Percentiles rank a stretch among this genome's conserved stretches.
Conservation (phyloP, 2,888 invertebrate genomes). For the Agriopis marginaria region DNA sequence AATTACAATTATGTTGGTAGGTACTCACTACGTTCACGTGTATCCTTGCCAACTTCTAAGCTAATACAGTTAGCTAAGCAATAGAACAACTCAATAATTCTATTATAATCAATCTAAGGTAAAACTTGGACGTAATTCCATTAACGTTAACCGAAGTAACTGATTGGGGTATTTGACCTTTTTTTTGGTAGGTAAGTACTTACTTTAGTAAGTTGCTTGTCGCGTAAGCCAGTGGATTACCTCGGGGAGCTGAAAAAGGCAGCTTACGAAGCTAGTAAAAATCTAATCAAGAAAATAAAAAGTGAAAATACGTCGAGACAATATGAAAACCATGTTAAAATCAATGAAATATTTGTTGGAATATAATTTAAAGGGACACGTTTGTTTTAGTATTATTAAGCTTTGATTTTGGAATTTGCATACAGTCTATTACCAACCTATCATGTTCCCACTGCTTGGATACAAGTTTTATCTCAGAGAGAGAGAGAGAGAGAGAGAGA, state of each 20-base stretch:
- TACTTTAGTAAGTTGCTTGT: conserved; percentile 49
- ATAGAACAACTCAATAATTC: conserved; percentile 39
- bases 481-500: too few relatives aligned
- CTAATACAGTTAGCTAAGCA: conserved; percentile 31
- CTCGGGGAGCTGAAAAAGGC: conserved; percentile 44
- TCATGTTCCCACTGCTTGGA: too few relatives aligned
- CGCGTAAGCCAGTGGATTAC: conserved; percentile 49
- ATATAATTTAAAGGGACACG: neutral
- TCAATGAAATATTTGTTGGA: too few relatives aligned
- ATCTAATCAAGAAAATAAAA: conserved; percentile 51
- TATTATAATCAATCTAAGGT: conserved; percentile 43
- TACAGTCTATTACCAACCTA: too few relatives aligned
- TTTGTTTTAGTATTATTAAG: neutral
- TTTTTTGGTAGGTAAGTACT: conserved; percentile 19
- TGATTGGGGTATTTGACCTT: conserved; percentile 53
- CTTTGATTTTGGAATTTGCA: neutral
- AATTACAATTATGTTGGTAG: neutral
- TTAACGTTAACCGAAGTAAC: conserved; percentile 48
- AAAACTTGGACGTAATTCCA: conserved; percentile 41
- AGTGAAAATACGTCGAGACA: conserved; percentile 35
- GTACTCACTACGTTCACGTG: neutral
- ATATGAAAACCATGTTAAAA: neutral
- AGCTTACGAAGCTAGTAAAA: conserved; percentile 26
- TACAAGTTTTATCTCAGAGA: too few relatives aligned
- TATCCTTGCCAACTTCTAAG: conserved; percentile 16